These are phyloP conservation scores for Rousettus madagascariensis DNA, from an alignment of 2,797 vertebrate genomes.

Conservation along the genomic window DNA sequence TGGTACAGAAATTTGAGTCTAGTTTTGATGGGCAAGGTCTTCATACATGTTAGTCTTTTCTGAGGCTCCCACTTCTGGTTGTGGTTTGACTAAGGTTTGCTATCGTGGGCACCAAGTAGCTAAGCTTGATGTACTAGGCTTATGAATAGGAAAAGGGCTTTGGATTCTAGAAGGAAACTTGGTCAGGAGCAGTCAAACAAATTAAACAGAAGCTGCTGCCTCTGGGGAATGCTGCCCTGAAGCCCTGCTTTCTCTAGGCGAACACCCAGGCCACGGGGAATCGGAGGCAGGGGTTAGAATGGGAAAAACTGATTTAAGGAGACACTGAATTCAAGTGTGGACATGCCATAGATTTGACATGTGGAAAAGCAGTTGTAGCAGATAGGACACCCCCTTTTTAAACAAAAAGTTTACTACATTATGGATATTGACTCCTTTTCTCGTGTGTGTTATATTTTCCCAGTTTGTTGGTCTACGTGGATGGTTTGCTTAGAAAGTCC, in stretches of 20 bases:
- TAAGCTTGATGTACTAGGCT: background rate
- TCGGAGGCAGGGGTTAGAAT: background rate
- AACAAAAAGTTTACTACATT: background rate
- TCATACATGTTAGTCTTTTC: background rate
- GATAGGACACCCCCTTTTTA: background rate
- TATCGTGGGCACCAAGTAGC: background rate
- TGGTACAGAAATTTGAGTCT: background rate
- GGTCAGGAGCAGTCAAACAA: background rate
- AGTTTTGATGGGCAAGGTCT: background rate
- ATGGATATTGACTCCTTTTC: background rate
- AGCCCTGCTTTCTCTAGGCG: background rate
- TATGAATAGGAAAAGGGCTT: background rate
- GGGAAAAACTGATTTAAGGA: background rate
- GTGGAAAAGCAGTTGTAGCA: background rate
- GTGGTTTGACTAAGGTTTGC: background rate
- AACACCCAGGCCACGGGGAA: background rate
- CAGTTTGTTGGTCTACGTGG: background rate
- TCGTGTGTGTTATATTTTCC: background rate
- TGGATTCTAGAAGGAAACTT: background rate
- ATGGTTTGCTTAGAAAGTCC: slow-evolving; percentile 14
- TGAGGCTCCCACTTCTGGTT: background rate
- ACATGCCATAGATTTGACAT: background rate
- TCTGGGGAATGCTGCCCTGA: background rate
- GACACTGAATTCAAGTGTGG: background rate
- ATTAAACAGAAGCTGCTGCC: background rate